Evolutionary conservation across 1,140 invertebrate genomes (phyloP), one percentile per base, ranked within the genome.

Genomic region (Phthorimaea operculella): DNA sequence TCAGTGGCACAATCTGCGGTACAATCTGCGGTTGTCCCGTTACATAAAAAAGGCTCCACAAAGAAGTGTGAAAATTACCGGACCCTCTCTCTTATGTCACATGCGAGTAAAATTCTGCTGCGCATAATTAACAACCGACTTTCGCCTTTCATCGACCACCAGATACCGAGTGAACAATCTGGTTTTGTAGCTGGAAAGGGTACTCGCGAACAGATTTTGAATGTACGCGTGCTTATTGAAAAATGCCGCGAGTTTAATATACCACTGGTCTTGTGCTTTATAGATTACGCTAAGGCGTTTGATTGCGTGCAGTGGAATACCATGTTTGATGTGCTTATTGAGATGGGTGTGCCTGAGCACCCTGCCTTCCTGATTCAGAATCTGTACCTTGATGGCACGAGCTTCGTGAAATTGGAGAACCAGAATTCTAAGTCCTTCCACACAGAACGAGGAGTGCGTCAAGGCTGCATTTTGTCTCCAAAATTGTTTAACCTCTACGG

Each of bases 1-100:
- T 28, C 12, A n/a, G 8, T 50, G 48, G 48, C 48, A n/a, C n/a
- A n/a, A n/a, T n/a, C 48, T 3, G 11, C 18, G 48, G 21, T 18
- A 14, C 10, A 33, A 14, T 21, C 48, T 4, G 17, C 16, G 8
- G 17, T 47, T 16, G 11, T 50, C 10, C 17, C 21, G 1, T 18
- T 50, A 11, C 48, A 50, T 28, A 50, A 50, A 48, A 48, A 48
- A 16, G n/a, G 45, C 4, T 48, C 45, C 45, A 48, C 45, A 10
- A 14, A 4, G 3, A 50, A 50, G 21, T 50, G 48, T 33, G 48
- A 50, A 11, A 50, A 50, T 33, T 50, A 50, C 15, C 10, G 18
- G 4, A 50, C 48, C 48, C 18, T 50, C 7, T 11, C 48, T 2
- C 21, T 50, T 11, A 50, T 50, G 15, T 50, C 48, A 3, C 48